Base-by-base conservation (phyloP, 1,140 invertebrate species). In the Lethocerus indicus region DNA sequence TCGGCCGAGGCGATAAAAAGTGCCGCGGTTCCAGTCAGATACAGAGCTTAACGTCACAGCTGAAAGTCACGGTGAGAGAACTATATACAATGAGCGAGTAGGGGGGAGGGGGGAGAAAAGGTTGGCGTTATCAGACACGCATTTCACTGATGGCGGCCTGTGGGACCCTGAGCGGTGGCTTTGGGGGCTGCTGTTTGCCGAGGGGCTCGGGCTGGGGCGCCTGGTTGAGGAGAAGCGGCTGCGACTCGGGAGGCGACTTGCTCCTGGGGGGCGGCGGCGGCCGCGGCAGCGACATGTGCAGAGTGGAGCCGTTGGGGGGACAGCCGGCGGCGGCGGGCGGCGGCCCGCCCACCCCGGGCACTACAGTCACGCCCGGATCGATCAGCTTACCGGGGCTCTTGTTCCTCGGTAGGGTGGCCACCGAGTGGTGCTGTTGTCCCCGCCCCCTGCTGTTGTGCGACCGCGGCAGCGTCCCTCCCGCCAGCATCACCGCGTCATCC, bases 91-190 rank as follows among this genome's bases (percentile, higher is more conserved):
- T n/a, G n/a, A n/a, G n/a, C n/a, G n/a, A n/a, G n/a, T n/a, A n/a
- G n/a, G n/a, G n/a, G n/a, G n/a, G n/a, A n/a, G n/a, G n/a, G n/a
- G n/a, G n/a, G n/a, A n/a, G n/a, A n/a, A n/a, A n/a, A n/a, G n/a
- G n/a, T n/a, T n/a, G n/a, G n/a, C n/a, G n/a, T 2, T 27, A 57
- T 86, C 82, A 86, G 76, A 84, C 82, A 57, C 82, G 73, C 81
- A 85, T 86, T 66, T 85, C 82, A 46, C 76, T 80, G 66, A 84
- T 83, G 14, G 79, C 76, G 23, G 79, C 78, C 60, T 82, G 79
- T 29, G 79, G 79, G 48, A 82, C 71, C 56, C 78, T 71, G 52
- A 67, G 63, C 39, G 60, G 52, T 1, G 43, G 52, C 29, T 49
- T 48, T 60, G n/a, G 56, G n/a, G n/a, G n/a, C n/a, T n/a, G n/a